These are phyloP conservation scores for Aphelocoma californica DNA, from an alignment of 2,797 vertebrate species.

Conservation along the genomic window DNA sequence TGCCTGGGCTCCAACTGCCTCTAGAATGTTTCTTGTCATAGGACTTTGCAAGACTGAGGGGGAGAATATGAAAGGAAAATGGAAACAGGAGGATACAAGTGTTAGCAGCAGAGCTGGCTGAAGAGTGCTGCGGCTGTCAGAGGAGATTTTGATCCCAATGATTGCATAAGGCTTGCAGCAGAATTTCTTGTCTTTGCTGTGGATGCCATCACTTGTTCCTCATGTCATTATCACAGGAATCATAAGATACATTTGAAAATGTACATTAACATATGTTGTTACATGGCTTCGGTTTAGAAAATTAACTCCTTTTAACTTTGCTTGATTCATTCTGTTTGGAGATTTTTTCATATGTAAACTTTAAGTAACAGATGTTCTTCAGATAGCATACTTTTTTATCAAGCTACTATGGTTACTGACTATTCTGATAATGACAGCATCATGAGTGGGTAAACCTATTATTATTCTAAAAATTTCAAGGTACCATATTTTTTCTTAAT, in stretches of 20 bases:
- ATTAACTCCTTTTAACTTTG: not conserved
- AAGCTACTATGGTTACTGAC: not conserved
- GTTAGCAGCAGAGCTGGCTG: not conserved
- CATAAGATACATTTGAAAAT: not conserved
- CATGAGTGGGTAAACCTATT: not conserved
- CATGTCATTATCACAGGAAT: not conserved
- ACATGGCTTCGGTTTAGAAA: not conserved
- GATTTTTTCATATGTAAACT: not conserved
- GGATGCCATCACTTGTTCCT: not conserved
- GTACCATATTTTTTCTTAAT: not conserved
- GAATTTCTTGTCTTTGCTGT: not conserved
- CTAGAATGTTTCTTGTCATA: not conserved
- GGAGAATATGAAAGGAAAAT: not conserved
- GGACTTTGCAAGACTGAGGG: not conserved
- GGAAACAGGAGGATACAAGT: not conserved
- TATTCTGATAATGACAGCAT: not conserved
- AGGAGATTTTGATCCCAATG: not conserved
- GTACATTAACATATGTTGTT: not conserved
- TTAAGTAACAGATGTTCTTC: not conserved
- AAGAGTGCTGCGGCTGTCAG: rapidly evolving
- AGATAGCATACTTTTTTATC: not conserved
- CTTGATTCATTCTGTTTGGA: not conserved
- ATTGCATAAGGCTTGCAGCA: not conserved
- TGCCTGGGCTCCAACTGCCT: not conserved
- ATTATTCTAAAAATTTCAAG: not conserved